Evolutionary conservation across 1,140 invertebrate genomes (phyloP).

Genomic region (Hypsibius dujardini): DNA sequence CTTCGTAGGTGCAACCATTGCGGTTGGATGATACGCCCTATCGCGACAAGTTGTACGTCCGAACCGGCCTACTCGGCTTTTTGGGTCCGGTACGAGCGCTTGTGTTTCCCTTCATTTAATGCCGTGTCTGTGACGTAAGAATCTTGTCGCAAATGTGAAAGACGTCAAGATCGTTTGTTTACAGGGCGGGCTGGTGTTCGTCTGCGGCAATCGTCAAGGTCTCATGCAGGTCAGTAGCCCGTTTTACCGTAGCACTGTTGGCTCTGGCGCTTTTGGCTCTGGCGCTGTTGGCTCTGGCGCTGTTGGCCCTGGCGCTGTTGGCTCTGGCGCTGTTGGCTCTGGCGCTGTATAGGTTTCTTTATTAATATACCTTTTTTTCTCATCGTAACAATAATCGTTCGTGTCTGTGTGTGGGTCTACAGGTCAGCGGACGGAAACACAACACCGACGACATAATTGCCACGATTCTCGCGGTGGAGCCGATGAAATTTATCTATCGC

Average conservation of each 20-base stretch:
- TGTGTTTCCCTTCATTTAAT: conserved; percentile 8
- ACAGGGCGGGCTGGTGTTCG: conserved; percentile 82
- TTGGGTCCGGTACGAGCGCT: conserved; percentile 56
- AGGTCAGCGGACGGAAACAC: conserved; percentile 81
- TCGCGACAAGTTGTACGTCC: conserved; percentile 68
- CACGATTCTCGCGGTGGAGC: conserved; percentile 93
- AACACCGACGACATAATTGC: conserved; percentile 99
- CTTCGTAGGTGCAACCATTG: conserved; percentile 48
- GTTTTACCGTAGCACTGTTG: no score
- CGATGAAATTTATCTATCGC: conserved; percentile 96
- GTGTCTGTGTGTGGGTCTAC: no score
- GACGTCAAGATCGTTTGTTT: conserved; percentile 22
- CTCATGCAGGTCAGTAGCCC: conserved; percentile 53
- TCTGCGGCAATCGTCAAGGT: conserved; percentile 92
- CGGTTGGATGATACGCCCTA: conserved; percentile 53
- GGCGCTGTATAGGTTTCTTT: no score
- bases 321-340: no score
- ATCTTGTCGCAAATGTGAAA: background rate
- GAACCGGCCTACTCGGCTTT: conserved; percentile 86
- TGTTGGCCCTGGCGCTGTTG: no score
- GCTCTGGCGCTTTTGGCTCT: no score
- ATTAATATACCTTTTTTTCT: no score
- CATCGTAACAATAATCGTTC: no score
- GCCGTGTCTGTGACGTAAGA: background rate
- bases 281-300: no score